These are phyloP conservation scores for Scylla paramamosain DNA, from an alignment of 1,140 invertebrate species.

Conservation along the genomic window DNA sequence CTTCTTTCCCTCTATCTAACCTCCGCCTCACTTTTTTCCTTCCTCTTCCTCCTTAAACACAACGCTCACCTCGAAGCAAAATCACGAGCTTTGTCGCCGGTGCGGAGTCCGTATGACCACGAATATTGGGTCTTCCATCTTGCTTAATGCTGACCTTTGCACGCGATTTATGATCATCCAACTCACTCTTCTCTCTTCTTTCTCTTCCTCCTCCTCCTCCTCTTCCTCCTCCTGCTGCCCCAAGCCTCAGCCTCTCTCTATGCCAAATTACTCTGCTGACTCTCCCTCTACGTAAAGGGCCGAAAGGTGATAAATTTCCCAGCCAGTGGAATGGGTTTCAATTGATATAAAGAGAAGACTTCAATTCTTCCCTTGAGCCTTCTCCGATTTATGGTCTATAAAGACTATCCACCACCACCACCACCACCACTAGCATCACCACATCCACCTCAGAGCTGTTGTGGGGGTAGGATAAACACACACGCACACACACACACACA, in stretches of 20 bases:
- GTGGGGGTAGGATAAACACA: no score
- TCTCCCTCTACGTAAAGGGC: slow-evolving; percentile 39
- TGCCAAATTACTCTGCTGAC: slow-evolving; percentile 58
- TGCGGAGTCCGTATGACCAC: neutral
- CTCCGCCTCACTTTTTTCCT: neutral
- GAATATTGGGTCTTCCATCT: slow-evolving; percentile 2
- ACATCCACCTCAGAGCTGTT: neutral
- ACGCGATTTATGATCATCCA: neutral
- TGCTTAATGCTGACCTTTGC: neutral
- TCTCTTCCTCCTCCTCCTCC: neutral
- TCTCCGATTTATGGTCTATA: slow-evolving; percentile 53
- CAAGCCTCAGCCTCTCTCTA: neutral
- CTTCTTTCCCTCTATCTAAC: neutral
- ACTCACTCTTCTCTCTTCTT: slow-evolving; percentile 27
- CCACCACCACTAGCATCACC: neutral
- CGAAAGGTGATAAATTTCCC: slow-evolving; percentile 59
- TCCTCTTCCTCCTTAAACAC: neutral
- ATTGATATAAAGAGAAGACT: slow-evolving; percentile 67
- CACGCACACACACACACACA: neutral
- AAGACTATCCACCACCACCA: neutral
- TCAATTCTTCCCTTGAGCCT: slow-evolving; percentile 56
- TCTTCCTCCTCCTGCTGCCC: neutral
- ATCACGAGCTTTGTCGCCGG: neutral
- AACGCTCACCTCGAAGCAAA: neutral
- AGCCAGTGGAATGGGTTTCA: slow-evolving; percentile 60